Evolutionary conservation across 1,140 invertebrate genomes (phyloP).

Genomic region (Adoxophyes honmai): DNA sequence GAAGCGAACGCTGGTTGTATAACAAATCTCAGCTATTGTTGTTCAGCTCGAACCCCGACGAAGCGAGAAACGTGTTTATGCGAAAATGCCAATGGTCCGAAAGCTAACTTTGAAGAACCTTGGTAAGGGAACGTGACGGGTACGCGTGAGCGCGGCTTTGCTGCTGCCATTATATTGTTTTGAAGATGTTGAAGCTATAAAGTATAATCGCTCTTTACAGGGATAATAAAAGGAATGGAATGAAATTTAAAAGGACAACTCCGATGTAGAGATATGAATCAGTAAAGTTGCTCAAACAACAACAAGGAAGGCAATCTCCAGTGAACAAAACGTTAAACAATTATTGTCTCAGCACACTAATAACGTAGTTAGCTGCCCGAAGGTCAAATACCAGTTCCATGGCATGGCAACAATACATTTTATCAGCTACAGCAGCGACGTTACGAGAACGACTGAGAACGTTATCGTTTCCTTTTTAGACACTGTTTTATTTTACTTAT

Average conservation of each 20-base stretch:
- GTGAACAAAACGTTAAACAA: no score
- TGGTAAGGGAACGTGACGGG: slow-evolving; percentile 3
- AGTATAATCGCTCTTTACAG: no score
- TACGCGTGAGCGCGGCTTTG: neutral
- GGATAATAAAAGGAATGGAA: no score
- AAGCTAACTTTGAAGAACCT: slow-evolving; percentile 1
- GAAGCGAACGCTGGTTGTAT: neutral
- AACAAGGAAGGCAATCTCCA: no score
- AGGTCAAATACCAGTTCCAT: slow-evolving; percentile 8
- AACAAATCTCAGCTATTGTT: slow-evolving; percentile 6
- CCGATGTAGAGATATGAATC: no score
- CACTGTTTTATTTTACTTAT: neutral
- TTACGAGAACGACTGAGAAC: neutral
- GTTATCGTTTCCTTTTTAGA: slow-evolving; percentile 6
- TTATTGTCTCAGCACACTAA: no score
- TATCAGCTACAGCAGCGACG: slow-evolving; percentile 2
- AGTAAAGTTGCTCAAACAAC: no score
- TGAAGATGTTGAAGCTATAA: neutral
- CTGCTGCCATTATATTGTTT: neutral
- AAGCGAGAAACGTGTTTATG: neutral
- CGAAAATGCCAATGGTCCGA: neutral
- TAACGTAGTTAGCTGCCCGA: neutral
- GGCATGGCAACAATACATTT: slow-evolving; percentile 3
- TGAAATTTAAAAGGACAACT: no score
- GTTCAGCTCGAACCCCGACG: neutral